These are phyloP conservation scores for Temnothorax unifasciatus DNA, from an alignment of 2,888 invertebrate species.

Conservation along the genomic window DNA sequence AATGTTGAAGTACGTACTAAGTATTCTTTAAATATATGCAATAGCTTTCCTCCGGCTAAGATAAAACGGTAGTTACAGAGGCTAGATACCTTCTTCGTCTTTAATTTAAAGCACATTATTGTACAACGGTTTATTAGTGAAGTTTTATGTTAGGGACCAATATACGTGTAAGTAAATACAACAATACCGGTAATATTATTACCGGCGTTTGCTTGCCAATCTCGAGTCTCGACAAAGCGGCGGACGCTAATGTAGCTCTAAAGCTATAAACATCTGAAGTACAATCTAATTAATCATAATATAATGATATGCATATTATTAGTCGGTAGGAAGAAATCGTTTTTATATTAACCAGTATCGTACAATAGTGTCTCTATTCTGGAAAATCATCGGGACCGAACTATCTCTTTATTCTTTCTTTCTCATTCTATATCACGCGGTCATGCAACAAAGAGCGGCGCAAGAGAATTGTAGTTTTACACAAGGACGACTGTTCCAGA, in stretches of 20 bases:
- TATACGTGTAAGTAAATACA: slow-evolving; percentile 64
- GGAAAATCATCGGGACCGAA: background rate
- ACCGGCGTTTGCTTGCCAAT: slow-evolving; percentile 60
- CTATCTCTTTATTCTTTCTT: background rate
- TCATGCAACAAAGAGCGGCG: background rate
- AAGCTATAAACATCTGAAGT: slow-evolving; percentile 68
- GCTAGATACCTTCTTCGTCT: slow-evolving; percentile 80
- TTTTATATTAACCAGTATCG: slow-evolving; percentile 64
- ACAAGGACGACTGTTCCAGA: background rate
- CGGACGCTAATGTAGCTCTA: slow-evolving; percentile 64
- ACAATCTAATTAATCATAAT: slow-evolving; percentile 69
- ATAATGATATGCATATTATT: slow-evolving; percentile 64
- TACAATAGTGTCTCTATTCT: slow-evolving; percentile 23
- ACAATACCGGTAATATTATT: slow-evolving; percentile 65
- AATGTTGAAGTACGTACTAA: slow-evolving; percentile 83
- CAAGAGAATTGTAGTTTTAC: background rate
- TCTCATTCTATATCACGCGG: background rate
- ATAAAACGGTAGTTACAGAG: slow-evolving; percentile 83
- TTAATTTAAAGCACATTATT: slow-evolving; percentile 84
- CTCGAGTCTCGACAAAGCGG: slow-evolving; percentile 53
- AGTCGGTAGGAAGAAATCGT: slow-evolving; percentile 57
- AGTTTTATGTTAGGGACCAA: slow-evolving; percentile 76
- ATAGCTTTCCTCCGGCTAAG: slow-evolving; percentile 81
- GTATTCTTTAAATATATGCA: slow-evolving; percentile 79
- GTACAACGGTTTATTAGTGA: slow-evolving; percentile 79